Evolutionary conservation across 2,113 vertebrate genomes (phyloP), one percentile per base, ranked within the genome.

Genomic region (Ia io): DNA sequence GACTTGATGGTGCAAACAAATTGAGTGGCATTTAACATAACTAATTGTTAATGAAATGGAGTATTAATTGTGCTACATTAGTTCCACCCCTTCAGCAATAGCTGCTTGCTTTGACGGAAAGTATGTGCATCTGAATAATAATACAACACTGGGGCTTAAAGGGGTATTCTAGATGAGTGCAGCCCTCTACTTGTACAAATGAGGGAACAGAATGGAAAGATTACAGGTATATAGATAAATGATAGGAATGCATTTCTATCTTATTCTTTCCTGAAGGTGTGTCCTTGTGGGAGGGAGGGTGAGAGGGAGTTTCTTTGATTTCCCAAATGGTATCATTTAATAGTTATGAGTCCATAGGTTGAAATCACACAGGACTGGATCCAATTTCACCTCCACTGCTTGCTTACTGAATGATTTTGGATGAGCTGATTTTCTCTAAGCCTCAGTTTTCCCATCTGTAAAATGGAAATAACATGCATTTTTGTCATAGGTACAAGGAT

Each of bases 41-140:
- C 63, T 97, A 95, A 97, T 96, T 96, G 95, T 94, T 97, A 96
- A 97, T 97, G 93, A 95, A 97, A 96, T 96, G 83, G 73, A 42
- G 88, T 92, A 96, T 97, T 97, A 97, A 96, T 97, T 97, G 88
- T 91, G 32, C 16, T 91, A 67, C 92, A 86, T 85, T 96, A 96
- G 96, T 97, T 96, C 35, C 59, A 96, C 76, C 96, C 90, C 94
- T 96, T 96, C 78, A 93, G 95, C 82, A 90, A 23, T 95, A 76
- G 44, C 56, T 93, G 30, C 65, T 83, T 93, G 86, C 44, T 97
- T 95, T 95, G 71, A 95, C 61, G 78, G 47, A 40, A 84, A 85
- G 44, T 80, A 76, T 91, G 94, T 88, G 32, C 79, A 87, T 91
- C 32, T 44, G 40, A 91, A 86, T 93, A 96, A 86, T 95, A 91